Evolutionary conservation across 2,888 invertebrate genomes (phyloP).

Genomic region (Dexiosoma caninum): DNA sequence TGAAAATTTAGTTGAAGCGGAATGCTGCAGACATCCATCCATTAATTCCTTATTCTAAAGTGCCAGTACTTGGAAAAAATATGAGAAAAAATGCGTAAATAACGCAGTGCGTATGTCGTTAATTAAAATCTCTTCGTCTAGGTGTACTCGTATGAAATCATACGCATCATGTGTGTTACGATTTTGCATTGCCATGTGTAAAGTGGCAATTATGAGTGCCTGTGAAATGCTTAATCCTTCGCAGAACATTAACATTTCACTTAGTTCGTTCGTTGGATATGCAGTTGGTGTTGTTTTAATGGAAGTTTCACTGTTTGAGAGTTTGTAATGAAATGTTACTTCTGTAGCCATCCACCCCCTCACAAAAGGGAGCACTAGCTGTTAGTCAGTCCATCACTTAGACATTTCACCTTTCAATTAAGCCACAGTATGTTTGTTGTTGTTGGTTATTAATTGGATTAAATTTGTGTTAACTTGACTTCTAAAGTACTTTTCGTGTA

Average conservation of each 20-base stretch:
- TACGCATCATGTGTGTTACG: constrained; percentile 34
- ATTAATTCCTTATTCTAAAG: constrained; percentile 16
- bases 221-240: constrained; percentile 12
- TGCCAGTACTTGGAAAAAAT: background rate
- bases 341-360: background rate
- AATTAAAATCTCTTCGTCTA: constrained; percentile 41
- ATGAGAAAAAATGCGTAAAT: constrained; percentile 38
- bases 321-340: constrained; percentile 15
- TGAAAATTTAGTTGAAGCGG: background rate
- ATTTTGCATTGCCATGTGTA: background rate
- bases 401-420: constrained; percentile 20
- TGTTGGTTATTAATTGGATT: constrained; percentile 53
- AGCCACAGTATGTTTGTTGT: background rate
- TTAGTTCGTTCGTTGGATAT: background rate
- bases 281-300: background rate
- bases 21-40: background rate
- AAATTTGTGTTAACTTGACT: constrained; percentile 58
- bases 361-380: too few relatives aligned
- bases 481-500: constrained; percentile 35
- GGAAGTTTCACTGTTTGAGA: background rate
- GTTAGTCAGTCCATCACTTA: background rate
- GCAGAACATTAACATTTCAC: background rate
- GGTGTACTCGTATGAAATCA: constrained; percentile 23
- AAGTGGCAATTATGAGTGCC: background rate
- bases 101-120: constrained; percentile 39